Evolutionary conservation across 1,140 invertebrate species (phyloP).

Genomic region (Linepithema humile): DNA sequence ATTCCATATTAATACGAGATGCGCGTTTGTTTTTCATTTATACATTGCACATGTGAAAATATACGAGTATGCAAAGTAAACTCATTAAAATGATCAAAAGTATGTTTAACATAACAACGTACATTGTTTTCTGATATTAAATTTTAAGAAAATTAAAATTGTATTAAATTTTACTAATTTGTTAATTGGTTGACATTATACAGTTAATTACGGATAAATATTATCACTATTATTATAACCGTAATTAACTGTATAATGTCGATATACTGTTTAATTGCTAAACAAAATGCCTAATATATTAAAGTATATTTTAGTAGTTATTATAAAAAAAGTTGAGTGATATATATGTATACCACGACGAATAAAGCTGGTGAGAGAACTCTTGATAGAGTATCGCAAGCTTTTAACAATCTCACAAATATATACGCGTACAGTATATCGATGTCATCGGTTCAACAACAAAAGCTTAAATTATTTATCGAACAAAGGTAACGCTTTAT

Average conservation of each 20-base stretch:
- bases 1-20: neutral
- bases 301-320: slow-evolving; percentile 9
- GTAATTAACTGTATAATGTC: too few relatives aligned
- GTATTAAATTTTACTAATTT: neutral
- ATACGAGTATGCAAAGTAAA: neutral
- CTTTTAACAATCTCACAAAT: neutral
- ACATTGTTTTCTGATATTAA: neutral
- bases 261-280: neutral
- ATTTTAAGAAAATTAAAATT: neutral
- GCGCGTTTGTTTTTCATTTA: neutral
- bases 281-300: neutral
- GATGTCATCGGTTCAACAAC: neutral
- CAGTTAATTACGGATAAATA: neutral
- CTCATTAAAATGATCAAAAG: neutral
- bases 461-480: slow-evolving; percentile 21
- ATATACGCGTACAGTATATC: neutral
- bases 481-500: neutral
- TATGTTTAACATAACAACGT: too few relatives aligned
- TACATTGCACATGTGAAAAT: neutral
- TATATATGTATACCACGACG: neutral
- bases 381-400: too few relatives aligned
- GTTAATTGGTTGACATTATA: neutral
- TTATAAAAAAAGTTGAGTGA: neutral
- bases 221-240: too few relatives aligned
- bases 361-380: neutral